Base-by-base conservation (phyloP, 53 echinoderm and acorn worm species). In the Patiria pectinifera region DNA sequence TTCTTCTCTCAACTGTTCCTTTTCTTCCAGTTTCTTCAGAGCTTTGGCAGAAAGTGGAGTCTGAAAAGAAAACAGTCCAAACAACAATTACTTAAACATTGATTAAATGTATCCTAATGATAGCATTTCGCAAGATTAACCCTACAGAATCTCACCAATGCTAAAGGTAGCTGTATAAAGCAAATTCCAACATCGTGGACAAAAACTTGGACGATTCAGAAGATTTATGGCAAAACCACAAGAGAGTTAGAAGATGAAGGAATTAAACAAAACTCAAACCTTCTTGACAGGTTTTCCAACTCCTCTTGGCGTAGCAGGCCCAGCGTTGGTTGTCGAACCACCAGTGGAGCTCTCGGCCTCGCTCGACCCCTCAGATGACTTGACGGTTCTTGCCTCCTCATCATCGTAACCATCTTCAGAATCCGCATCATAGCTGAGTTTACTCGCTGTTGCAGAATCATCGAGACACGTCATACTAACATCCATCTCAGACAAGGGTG, bases 11-110 rank as follows among this genome's bases (percentile, higher is more conserved):
- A 78, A 60, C 82, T 69, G 89, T 70, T 91, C 74, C 26, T 83
- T 89, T 45, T 96, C 96, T 63, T 83, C 18, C 43, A 94, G 91
- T 80, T 92, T 95, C 66, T 94, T 82, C 43, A 85, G 19, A 4
- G 96, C 92, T 92, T 96, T 97, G 45, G 95, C 93, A 25, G 97
- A 96, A 47, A 93, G 85, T 12, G 95, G 96, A 75, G 94, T 95
- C 96, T 96, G 78, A 15, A 60, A 71, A 49, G 53, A 83, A 80
- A 15, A 89, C 15, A 16, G 3, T 53, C 53, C 53, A 45, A 46
- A 79, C 2, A 13, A 79, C 12, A 18, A 45, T 23, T 23, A 74
- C 22, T 5, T 5, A 6, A 6, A 53, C 53, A 5, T 53, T 53
- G 2, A 5, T 8, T 53, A 53, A 53, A 53, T 6, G 53, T 53